Evolutionary conservation across 2,888 invertebrate genomes (phyloP), one percentile per base, ranked within the genome.

Genomic region (Nomada hirtipes): DNA sequence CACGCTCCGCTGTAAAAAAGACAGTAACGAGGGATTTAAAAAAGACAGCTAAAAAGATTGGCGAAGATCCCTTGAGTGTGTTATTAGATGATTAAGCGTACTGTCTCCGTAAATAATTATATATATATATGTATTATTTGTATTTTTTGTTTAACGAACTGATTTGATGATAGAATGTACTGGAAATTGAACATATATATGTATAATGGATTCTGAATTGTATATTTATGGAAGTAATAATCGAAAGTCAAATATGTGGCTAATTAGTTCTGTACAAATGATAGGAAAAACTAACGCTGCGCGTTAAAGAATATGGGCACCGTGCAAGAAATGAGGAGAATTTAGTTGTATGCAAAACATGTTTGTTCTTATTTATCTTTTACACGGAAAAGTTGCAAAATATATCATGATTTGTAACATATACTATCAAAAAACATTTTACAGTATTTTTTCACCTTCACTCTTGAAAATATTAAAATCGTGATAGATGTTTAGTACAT

Each of bases 41-140:
- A 64, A 93, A 93, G 86, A 93, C 92, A 29, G 92, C 92, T 23
- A 91, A 93, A 68, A 91, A 91, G 60, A 93, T 93, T 53, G 89
- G 88, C 18, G 91, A 92, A 68, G 93, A 93, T 88, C 93, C 94
- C n/a, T 80, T 94, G 61, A 93, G 92, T 76, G 84, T 92, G 85
- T 78, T 93, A 47, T 90, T 89, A 68, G 91, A 93, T 26, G 92
- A 93, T 70, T 93, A 87, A 84, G 9, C 15, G 10, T 55, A 13
- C 64, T 53, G 20, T 29, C 18, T 68, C 52, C 13, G n/a, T n/a
- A 10, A 20, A 2, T 55, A 47, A 47, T 73, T 68, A 80, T 36
- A 36, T 29, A 29, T 36, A 36, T 78, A 70, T 74, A 84, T 89
- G 23, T 23, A 77, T 79, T 85, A 77, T 86, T 79, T 82, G 77